Evolutionary conservation across 2,113 vertebrate genomes (phyloP), one percentile per base, ranked within the genome.

Genomic region (Terrapene triunguis): DNA sequence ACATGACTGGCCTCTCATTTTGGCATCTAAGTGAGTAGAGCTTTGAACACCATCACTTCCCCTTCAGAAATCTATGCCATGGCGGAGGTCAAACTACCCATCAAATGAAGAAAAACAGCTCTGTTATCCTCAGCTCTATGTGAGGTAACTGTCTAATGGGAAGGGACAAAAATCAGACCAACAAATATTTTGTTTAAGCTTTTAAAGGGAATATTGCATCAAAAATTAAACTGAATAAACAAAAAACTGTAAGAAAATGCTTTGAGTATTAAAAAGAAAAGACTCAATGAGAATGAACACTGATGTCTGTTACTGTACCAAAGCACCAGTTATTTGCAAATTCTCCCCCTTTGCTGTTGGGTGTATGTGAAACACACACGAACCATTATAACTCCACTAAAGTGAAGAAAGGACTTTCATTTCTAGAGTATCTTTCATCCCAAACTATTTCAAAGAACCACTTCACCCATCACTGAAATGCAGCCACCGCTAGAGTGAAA

Each of bases 181-280:
- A n/a, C 9, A 87, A 79, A 3, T 59, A 84, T 78, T 89, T 50
- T 51, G 9, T 84, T 48, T 90, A 84, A 85, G 27, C 11, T 87
- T 92, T 83, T n/a, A n/a, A 62, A 85, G 92, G 44, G n/a, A 79
- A 59, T 17, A 80, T 69, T 69, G 76, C 14, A 42, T 44, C 38
- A 10, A 25, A 74, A 90, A 51, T 85, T 72, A 88, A 85, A 11
- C 87, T 25, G 48, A 44, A 65, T 92, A 32, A 9, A 79, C 53
- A 54, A 47, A 21, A 85, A 81, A n/a, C 11, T n/a, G 16, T 57
- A 94, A 42, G 54, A 79, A 96, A 94, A 76, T 11, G 50, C 29
- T 24, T 51, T 2, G n/a, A 85, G 88, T 62, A 57, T 95, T 50
- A 59, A 24, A 55, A 95, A 92, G 13, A 25, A 42, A 74, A 5